phyloP scores from a whole-genome alignment of 2,888 invertebrate genomes.

The Trimorus sp. region DNA sequence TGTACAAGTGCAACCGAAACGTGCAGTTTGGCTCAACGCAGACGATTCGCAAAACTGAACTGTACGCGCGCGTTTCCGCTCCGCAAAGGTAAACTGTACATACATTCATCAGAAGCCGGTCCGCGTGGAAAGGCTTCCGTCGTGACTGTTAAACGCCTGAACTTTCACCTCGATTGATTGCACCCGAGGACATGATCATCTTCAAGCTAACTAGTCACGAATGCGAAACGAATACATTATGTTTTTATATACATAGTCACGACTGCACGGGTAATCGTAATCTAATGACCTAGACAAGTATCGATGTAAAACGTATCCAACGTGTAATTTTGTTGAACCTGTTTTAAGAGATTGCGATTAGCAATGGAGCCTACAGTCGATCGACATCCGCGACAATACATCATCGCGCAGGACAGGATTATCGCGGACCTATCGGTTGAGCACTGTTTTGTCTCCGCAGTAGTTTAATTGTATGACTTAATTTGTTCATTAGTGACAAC shows the following conservation, averaged over 20 bases:
- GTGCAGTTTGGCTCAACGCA: conserved; percentile 31
- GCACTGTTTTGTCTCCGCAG: conserved; percentile 7
- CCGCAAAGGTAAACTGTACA: conserved; percentile 50
- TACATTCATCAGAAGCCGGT: conserved; percentile 59
- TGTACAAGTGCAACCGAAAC: conserved; percentile 24
- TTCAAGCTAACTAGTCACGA: conserved; percentile 61
- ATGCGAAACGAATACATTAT: conserved; percentile 58
- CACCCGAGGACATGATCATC: conserved; percentile 66
- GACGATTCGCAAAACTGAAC: conserved; percentile 48
- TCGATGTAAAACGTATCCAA: conserved; percentile 62
- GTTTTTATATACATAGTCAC: conserved; percentile 64
- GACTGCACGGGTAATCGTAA: conserved; percentile 67
- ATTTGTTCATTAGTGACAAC: conserved; percentile 19
- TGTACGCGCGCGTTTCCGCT: conserved; percentile 45
- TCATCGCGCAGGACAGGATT: conserved; percentile 15
- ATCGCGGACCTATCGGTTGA: conserved; percentile 16
- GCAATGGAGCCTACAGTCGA: conserved; percentile 34
- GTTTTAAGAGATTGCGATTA: conserved; percentile 49
- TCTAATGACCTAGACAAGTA: conserved; percentile 75
- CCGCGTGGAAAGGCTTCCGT: conserved; percentile 54
- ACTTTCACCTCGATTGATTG: conserved; percentile 75
- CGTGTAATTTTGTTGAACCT: conserved; percentile 51
- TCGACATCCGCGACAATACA: conserved; percentile 16
- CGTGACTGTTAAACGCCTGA: conserved; percentile 70
- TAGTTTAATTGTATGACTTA: conserved; percentile 14